phyloP scores from a whole-genome alignment of 2,113 vertebrate genomes.

The Tragelaphus buxtoni region DNA sequence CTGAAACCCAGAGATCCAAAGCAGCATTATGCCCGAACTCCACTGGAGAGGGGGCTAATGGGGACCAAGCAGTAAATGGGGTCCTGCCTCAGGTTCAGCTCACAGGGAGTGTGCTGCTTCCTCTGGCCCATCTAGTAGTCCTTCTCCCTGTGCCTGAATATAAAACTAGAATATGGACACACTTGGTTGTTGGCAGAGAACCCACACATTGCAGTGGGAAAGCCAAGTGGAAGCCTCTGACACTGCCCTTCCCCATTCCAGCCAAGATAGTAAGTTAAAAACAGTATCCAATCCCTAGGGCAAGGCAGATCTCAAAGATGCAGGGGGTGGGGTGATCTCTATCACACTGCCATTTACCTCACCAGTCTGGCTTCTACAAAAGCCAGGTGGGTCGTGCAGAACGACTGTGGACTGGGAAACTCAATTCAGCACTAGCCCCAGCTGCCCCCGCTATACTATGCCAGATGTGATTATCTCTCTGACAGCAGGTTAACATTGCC shows the following conservation, averaged over 20 bases:
- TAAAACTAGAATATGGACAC: background rate
- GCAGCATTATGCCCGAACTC: background rate
- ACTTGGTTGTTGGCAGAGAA: background rate
- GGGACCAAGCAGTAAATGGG: background rate
- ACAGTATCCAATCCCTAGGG: background rate
- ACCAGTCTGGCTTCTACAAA: background rate
- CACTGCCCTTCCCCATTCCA: background rate
- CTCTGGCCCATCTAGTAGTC: background rate
- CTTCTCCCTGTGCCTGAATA: background rate
- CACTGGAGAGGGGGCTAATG: background rate
- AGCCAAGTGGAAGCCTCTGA: background rate
- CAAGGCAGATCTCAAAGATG: background rate
- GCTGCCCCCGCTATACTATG: background rate
- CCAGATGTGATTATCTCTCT: background rate
- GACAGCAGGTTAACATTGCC: background rate
- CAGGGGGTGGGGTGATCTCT: background rate
- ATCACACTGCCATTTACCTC: background rate
- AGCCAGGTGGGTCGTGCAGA: background rate
- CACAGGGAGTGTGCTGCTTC: background rate
- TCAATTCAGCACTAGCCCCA: background rate
- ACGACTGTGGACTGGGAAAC: background rate
- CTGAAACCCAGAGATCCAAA: background rate
- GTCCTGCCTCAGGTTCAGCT: background rate
- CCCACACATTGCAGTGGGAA: background rate
- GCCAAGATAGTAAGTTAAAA: background rate